Evolutionary conservation across 1,140 invertebrate genomes (phyloP).

Genomic region (Drosophila watanabei): DNA sequence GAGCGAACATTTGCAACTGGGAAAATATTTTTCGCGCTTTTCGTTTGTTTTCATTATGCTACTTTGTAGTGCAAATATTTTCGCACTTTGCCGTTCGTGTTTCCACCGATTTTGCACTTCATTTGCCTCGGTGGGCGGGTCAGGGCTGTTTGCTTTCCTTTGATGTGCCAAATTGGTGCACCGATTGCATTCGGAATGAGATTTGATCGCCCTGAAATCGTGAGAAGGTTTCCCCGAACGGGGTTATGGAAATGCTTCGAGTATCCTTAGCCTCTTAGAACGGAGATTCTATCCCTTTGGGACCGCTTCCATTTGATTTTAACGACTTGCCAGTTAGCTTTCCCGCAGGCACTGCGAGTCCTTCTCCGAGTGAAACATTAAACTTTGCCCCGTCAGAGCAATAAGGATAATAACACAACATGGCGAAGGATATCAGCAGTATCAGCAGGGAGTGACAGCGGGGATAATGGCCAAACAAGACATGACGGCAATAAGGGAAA

Average conservation of each 20-base stretch:
- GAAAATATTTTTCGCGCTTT: conserved; percentile 37
- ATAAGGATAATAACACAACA: conserved; percentile 25
- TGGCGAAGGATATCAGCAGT: conserved; percentile 4
- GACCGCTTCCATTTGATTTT: conserved; percentile 46
- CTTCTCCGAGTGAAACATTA: conserved; percentile 48
- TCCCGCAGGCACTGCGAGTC: conserved; percentile 28
- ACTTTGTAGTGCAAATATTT: conserved; percentile 64
- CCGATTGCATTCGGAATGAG: conserved; percentile 44
- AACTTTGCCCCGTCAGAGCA: conserved; percentile 41
- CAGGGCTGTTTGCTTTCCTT: conserved; percentile 28
- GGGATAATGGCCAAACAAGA: conserved; percentile 47
- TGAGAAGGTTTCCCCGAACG: conserved; percentile 3
- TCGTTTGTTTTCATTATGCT: conserved; percentile 34
- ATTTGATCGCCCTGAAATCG: conserved; percentile 31
- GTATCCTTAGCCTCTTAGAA: conserved; percentile 1
- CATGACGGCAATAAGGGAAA: conserved; percentile 41
- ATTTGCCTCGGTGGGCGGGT: conserved; percentile 32
- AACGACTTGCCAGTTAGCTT: conserved; percentile 46
- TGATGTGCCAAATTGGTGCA: conserved; percentile 50
- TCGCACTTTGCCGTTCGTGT: conserved; percentile 6
- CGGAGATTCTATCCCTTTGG: conserved; percentile 4
- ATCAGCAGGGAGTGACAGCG: conserved; percentile 16
- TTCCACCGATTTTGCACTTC: conserved; percentile 33
- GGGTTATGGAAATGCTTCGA: neutral
- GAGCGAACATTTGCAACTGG: conserved; percentile 32